These are phyloP conservation scores for Stenodema calcarata DNA, from an alignment of 2,888 invertebrate genomes.

Conservation along the genomic window DNA sequence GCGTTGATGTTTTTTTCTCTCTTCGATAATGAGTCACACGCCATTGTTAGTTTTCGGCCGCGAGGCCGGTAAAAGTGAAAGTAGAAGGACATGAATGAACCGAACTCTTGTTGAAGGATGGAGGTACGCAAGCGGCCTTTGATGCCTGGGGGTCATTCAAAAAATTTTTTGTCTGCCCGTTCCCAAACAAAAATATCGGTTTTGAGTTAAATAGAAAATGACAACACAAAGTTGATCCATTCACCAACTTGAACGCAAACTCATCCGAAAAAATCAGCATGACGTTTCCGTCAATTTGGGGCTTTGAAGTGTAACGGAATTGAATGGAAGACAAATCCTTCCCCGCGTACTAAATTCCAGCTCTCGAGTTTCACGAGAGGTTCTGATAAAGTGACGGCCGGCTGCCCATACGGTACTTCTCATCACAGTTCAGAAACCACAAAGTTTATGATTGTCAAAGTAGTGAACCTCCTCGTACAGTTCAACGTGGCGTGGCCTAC, in stretches of 20 bases:
- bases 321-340: no score
- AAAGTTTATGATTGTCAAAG: background rate
- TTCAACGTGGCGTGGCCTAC: background rate
- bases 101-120: background rate
- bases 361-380: no score
- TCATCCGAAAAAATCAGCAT: no score
- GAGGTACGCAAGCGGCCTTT: background rate
- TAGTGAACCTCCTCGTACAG: background rate
- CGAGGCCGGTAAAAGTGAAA: background rate
- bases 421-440: background rate
- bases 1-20: background rate
- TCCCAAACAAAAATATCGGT: background rate
- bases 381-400: no score
- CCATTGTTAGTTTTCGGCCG: background rate
- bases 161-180: background rate
- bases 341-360: no score
- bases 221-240: no score
- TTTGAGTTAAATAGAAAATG: background rate
- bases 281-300: no score
- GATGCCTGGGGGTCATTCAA: background rate
- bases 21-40: background rate
- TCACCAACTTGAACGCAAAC: no score
- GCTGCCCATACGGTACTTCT: background rate
- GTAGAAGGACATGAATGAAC: background rate
- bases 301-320: no score